phyloP scores from a whole-genome alignment of 1,140 invertebrate species.

The Hylaeus volcanicus region DNA sequence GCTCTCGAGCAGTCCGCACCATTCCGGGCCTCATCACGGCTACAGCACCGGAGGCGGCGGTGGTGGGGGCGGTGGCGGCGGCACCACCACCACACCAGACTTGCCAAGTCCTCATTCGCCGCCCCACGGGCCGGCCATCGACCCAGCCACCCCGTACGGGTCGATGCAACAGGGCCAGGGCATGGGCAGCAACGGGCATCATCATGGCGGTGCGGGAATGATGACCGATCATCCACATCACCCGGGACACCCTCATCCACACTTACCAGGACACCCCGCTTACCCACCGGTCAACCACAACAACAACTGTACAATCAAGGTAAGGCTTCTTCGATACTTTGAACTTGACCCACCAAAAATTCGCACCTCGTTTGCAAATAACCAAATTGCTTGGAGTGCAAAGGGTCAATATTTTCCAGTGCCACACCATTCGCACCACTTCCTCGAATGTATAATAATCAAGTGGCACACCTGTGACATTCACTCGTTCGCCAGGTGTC shows the following conservation, averaged over 20 bases:
- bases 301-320: constrained; percentile 80
- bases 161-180: constrained; percentile 72
- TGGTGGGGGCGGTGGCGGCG: constrained; percentile 66
- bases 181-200: constrained; percentile 77
- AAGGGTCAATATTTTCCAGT: too few relatives aligned
- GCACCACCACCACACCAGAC: constrained; percentile 77
- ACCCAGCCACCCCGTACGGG: constrained; percentile 70
- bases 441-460: too few relatives aligned
- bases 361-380: too few relatives aligned
- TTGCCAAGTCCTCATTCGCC: constrained; percentile 75
- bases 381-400: too few relatives aligned
- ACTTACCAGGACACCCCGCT: constrained; percentile 75
- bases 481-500: background rate
- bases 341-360: too few relatives aligned
- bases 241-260: constrained; percentile 76
- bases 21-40: constrained; percentile 75
- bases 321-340: constrained; percentile 41
- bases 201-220: constrained; percentile 72
- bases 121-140: constrained; percentile 58
- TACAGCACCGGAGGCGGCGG: constrained; percentile 73
- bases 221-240: constrained; percentile 76
- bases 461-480: too few relatives aligned
- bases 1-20: constrained; percentile 79
- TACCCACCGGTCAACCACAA: constrained; percentile 79
- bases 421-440: too few relatives aligned